Percentiles rank a stretch among this genome's conserved stretches.
Conservation (phyloP, 2,113 vertebrate genomes). For the Rhombomys opimus region DNA sequence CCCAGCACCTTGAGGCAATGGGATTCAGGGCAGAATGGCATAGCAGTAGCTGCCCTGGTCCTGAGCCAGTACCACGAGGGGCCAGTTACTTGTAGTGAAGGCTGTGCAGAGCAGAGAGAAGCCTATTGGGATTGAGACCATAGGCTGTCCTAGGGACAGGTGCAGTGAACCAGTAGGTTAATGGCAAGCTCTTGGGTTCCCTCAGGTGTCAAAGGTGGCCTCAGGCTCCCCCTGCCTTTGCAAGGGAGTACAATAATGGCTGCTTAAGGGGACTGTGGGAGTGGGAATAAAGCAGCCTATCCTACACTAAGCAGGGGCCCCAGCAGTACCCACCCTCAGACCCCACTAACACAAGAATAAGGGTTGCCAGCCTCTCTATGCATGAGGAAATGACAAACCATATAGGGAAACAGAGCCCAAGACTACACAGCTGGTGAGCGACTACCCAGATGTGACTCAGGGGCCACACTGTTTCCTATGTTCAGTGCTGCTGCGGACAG, state of each 20-base stretch:
- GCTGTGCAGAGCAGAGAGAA: neutral
- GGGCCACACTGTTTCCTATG: neutral
- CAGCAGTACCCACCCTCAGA: neutral
- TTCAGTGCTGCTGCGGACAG: neutral
- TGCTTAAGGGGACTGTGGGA: fast-evolving
- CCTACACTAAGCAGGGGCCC: neutral
- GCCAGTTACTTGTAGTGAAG: neutral
- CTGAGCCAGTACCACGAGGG: neutral
- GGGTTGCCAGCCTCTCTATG: no score
- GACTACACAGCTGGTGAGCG: neutral
- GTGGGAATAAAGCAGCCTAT: neutral
- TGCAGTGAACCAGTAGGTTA: fast-evolving
- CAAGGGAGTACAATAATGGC: neutral
- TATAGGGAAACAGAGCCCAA: neutral
- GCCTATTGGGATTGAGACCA: neutral
- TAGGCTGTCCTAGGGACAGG: neutral
- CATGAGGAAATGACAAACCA: neutral
- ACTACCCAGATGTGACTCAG: neutral
- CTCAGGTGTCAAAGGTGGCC: neutral
- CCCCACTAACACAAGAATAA: neutral
- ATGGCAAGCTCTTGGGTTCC: neutral
- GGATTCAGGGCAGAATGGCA: neutral
- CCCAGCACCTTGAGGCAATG: no score
- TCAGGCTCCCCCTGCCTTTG: neutral
- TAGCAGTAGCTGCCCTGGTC: neutral